Evolutionary conservation across 2,113 vertebrate genomes (phyloP).

Genomic region (Dryoscopus gambensis): DNA sequence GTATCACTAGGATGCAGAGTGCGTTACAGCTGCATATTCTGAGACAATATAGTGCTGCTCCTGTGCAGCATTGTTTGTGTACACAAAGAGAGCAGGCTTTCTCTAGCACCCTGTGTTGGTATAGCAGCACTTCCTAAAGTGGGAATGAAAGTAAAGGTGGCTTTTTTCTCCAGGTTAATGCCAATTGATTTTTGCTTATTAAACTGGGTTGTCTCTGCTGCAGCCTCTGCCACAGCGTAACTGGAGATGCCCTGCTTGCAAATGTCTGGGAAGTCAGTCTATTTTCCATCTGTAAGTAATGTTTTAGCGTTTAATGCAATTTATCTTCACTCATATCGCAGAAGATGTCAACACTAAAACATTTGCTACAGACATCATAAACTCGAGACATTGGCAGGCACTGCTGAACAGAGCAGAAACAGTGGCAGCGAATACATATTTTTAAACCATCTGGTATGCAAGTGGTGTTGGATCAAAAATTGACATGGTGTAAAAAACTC

Average conservation of each 20-base stretch:
- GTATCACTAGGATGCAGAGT: background rate
- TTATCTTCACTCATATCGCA: constrained; percentile 48
- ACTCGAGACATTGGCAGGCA: constrained; percentile 46
- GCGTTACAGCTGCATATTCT: background rate
- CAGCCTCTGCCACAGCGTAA: background rate
- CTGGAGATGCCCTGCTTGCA: constrained; percentile 15
- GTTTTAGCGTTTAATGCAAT: constrained; percentile 58
- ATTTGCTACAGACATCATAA: constrained; percentile 62
- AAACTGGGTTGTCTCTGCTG: background rate
- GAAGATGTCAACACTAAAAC: constrained; percentile 61
- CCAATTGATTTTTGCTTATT: constrained; percentile 17
- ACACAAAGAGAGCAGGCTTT: background rate
- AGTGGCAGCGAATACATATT: constrained; percentile 28
- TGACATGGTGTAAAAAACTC: constrained; percentile 48
- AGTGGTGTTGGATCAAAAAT: constrained; percentile 20
- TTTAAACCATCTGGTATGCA: constrained; percentile 57
- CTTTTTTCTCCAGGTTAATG: background rate
- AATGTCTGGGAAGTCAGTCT: constrained; percentile 45
- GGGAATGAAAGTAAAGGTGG: background rate
- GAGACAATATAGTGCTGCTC: background rate
- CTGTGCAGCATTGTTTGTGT: background rate
- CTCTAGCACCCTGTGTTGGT: background rate
- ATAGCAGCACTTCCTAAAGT: background rate
- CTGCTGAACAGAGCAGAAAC: constrained; percentile 20
- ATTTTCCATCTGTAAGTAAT: constrained; percentile 60